Evolutionary conservation across 2,888 invertebrate genomes (phyloP), one percentile per base, ranked within the genome.

Genomic region (Galerucella calmariensis): DNA sequence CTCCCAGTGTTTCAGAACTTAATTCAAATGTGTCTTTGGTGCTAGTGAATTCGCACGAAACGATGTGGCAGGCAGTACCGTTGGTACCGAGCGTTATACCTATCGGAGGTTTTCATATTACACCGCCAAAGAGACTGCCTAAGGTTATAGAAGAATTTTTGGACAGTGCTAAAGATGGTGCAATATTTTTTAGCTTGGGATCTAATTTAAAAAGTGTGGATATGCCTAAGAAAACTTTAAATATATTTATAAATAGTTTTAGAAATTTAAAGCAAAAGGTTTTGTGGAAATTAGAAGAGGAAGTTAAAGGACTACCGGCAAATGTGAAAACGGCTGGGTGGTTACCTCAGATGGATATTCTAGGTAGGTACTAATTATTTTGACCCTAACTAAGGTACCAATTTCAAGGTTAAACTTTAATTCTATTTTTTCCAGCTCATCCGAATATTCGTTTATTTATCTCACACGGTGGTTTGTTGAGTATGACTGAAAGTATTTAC

Each of bases 221-320:
- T 3, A 89, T 95, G 83, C 89, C 92, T 0, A 83, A 86, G 20
- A 89, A 90, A 0, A 92, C 91, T 81, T 83, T 92, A 16, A 83
- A 89, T 24, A 89, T 88, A 12, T 90, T 96, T 67, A 73, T 94
- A 8, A 89, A 88, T 4, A 92, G 90, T 1, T 90, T 95, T 69
- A 85, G 88, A 0, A 88, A 90, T 75, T 86, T 95, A 24, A 91
- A 93, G 1, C 90, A 93, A 78, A 90, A 91, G 77, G 91, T 95
- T 46, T 88, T 95, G 66, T 95, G 94, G 94, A 94, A 94, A 88
- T 94, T 92, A 92, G 94, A 94, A 83, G 89, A 90, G 68, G 90
- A 92, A 44, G 82, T 74, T 58, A 83, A 91, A 78, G 87, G 88
- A 41, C 89, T 92, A 77, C 91, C 92, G 41, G 87, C 90, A 72